These are phyloP conservation scores for Drosophila tripunctata DNA, from an alignment of 2,888 invertebrate genomes.

Conservation along the genomic window DNA sequence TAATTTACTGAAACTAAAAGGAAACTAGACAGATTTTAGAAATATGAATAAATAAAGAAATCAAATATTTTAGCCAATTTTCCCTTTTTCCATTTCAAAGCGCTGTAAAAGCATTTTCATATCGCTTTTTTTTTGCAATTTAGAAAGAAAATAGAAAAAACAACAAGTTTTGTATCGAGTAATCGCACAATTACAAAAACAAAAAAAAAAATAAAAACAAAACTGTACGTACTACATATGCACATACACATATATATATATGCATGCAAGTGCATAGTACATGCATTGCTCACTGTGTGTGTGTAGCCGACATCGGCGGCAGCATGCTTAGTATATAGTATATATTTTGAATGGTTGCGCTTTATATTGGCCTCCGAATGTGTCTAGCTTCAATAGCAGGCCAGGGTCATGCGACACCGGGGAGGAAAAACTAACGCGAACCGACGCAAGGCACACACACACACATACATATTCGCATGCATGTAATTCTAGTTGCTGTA, in stretches of 20 bases:
- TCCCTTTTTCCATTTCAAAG: conserved; percentile 11
- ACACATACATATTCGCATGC: conserved; percentile 2
- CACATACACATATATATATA: conserved; percentile 12
- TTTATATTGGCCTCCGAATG: conserved; percentile 80
- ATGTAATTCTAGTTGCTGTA: not conserved
- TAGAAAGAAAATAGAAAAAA: conserved; percentile 23
- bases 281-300: conserved; percentile 42
- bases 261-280: conserved; percentile 19
- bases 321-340: conserved; percentile 71
- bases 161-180: conserved; percentile 36
- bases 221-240: conserved; percentile 5
- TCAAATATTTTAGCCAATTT: not conserved
- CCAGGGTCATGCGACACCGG: conserved; percentile 83
- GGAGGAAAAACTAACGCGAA: conserved; percentile 81
- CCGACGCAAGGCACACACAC: conserved; percentile 41
- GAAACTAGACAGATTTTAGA: too few species aligned
- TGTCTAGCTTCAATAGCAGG: conserved; percentile 83
- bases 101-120: conserved; percentile 3
- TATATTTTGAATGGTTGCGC: conserved; percentile 78
- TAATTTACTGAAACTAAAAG: too few species aligned
- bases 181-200: conserved; percentile 34
- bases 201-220: conserved; percentile 10
- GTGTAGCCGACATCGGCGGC: conserved; percentile 58
- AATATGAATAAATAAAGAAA: too few species aligned
- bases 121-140: conserved; percentile 36